Evolutionary conservation across 2,113 vertebrate species (phyloP).

Genomic region (Poicephalus gulielmi): DNA sequence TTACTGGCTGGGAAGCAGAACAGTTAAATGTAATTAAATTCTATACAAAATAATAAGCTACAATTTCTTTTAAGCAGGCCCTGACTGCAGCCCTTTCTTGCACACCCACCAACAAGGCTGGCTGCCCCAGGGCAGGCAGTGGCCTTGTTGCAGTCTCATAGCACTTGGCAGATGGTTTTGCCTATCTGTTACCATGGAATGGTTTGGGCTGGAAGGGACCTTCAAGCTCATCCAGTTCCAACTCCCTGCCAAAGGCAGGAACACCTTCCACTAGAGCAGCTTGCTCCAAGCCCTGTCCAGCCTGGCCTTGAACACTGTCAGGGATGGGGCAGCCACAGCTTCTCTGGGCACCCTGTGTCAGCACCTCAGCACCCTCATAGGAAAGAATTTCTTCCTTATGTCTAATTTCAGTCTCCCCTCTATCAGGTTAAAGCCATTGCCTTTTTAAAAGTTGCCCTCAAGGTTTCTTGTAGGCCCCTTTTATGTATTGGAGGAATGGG

Average conservation of each 20-base stretch:
- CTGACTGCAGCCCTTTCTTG: not conserved
- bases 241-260: not conserved
- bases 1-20: not conserved
- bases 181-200: too few relatives aligned
- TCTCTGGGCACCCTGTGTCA: not conserved
- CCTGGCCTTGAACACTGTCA: not conserved
- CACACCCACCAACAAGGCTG: too few relatives aligned
- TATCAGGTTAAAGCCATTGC: not conserved
- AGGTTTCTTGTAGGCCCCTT: not conserved
- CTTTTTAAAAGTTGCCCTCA: not conserved
- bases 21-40: not conserved
- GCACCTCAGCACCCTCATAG: not conserved
- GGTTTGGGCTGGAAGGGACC: not conserved
- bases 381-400: not conserved
- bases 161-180: not conserved
- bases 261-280: not conserved
- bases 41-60: not conserved
- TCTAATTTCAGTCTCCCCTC: not conserved
- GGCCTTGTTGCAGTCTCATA: not conserved
- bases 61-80: not conserved
- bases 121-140: fast-evolving
- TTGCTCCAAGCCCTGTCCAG: not conserved
- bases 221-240: not conserved
- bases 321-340: not conserved
- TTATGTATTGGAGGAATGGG: not conserved